Evolutionary conservation across 2,797 vertebrate genomes (phyloP).

Genomic region (Poliocrania exsul): DNA sequence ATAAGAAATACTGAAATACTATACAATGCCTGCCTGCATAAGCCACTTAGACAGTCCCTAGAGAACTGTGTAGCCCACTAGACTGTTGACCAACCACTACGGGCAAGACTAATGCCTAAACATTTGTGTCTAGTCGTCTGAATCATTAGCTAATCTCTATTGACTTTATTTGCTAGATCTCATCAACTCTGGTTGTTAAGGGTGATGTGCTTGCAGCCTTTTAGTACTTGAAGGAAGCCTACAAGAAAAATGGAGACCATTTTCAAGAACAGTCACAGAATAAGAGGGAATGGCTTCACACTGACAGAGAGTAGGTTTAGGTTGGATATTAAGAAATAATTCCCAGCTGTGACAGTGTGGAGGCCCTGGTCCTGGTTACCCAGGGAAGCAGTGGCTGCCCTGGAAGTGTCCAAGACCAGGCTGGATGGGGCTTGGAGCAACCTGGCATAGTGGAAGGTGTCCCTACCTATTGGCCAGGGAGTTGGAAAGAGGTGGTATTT

Average conservation of each 20-base stretch:
- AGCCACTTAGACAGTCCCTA: neutral
- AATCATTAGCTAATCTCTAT: neutral
- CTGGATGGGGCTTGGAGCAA: neutral
- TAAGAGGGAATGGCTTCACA: neutral
- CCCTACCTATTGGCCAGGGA: neutral
- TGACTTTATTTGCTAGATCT: neutral
- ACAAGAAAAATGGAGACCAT: too few species aligned
- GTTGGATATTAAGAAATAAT: neutral
- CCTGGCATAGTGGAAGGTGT: too few species aligned
- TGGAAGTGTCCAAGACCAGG: neutral
- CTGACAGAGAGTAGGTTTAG: neutral
- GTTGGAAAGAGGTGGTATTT: neutral
- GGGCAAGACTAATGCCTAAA: neutral
- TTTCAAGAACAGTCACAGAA: neutral
- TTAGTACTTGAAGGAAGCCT: neutral
- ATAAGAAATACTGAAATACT: neutral
- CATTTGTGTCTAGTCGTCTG: neutral
- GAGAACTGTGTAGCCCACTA: neutral
- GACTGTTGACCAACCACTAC: neutral
- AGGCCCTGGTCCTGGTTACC: too few species aligned
- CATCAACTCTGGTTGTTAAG: neutral
- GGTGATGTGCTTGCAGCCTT: neutral
- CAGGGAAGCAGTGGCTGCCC: neutral
- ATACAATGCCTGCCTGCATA: accelerated
- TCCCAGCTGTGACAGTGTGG: neutral